Base-by-base conservation (phyloP, 92 coral and sea anemone genomes). In the Galaxea fascicularis region DNA sequence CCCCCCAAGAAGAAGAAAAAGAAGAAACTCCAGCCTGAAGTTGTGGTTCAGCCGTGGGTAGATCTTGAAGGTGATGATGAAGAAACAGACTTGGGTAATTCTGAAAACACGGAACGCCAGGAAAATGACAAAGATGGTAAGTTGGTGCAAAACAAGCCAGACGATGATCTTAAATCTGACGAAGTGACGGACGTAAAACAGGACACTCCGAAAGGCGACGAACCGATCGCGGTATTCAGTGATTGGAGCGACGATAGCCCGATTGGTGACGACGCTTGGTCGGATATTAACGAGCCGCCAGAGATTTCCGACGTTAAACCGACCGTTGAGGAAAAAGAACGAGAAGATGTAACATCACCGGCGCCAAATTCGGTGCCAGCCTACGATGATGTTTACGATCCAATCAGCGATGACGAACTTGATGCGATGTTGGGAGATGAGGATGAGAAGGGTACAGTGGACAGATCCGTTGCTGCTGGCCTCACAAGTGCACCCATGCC, bases 191-290 rank as follows among this genome's bases (percentile, higher is more conserved):
- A 45, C 12, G 81, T 29, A 41, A 45, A 35, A 20, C 67, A 44
- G 54, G 87, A 80, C 35, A 46, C 86, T 64, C 41, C 87, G 30
- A 74, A 45, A 65, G 65, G n/a, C 44, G 75, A 83, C 46, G 77
- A 58, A 18, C 52, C 73, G 4, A 28, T 60, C 1, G 95, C 74
- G 45, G 93, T 94, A 78, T 97, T 97, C 64, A 97, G 99, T 54
- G 99, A 97, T 63, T 97, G 98, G 99, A 97, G 99, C 63, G 99
- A 91, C 69, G 98, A 94, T 39, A 94, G 98, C 72, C 95, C 98
- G 8, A 92, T 91, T 17, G 99, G 95, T 51, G 98, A 88, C 27
- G 89, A 82, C 57, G 86, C 82, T 6, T 94, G 94, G 96, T 86
- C 85, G 47, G 98, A 96, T 68, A 85, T 80, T 2, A 89, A 89